These are phyloP conservation scores for Guaruba guarouba DNA, from an alignment of 2,113 vertebrate genomes.

Conservation along the genomic window DNA sequence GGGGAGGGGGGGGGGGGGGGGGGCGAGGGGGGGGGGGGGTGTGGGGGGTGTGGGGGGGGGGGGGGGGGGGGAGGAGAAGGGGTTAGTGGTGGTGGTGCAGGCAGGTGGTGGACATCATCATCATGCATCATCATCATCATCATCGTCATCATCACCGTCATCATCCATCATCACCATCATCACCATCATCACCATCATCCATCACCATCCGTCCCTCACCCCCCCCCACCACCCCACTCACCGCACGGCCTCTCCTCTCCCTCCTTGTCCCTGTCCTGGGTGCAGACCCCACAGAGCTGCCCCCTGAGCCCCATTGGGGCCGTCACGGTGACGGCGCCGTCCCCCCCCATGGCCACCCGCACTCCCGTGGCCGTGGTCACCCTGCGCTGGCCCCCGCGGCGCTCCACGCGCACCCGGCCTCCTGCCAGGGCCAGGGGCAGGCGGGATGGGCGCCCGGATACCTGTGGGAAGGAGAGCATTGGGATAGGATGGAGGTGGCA, in stretches of 20 bases:
- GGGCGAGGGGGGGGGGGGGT: no score
- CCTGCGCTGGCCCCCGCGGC: neutral
- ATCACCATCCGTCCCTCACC: neutral
- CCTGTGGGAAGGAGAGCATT: neutral
- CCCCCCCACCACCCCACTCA: neutral
- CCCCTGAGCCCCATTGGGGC: neutral
- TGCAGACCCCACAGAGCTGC: neutral
- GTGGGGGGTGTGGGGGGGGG: no score
- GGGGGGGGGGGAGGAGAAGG: no score
- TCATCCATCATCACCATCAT: no score
- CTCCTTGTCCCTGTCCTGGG: neutral
- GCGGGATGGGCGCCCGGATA: neutral
- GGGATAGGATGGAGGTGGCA: neutral
- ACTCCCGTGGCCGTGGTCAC: neutral
- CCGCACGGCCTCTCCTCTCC: neutral
- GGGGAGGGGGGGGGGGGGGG: no score
- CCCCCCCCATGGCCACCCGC: neutral
- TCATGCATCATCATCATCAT: no score
- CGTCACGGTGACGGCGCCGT: neutral
- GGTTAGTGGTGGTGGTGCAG: no score
- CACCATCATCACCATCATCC: no score
- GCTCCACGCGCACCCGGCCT: neutral
- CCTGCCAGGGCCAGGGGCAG: neutral
- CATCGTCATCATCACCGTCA: no score
- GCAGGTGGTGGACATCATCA: no score